Evolutionary conservation across 2,113 vertebrate species (phyloP), one percentile per base, ranked within the genome.

Genomic region (Nibea coibor): DNA sequence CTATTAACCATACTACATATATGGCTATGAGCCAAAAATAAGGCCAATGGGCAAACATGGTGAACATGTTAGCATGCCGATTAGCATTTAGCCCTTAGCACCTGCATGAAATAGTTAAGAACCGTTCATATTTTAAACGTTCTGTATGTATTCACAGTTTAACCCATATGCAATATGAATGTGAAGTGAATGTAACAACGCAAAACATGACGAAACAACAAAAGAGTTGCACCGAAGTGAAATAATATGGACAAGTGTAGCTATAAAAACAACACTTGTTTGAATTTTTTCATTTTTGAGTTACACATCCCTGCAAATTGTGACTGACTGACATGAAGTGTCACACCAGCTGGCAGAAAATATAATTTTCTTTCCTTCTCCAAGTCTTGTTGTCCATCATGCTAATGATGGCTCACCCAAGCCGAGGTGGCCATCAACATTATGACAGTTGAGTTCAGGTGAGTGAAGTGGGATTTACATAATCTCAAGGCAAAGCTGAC

Each of bases 401-500:
- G 79, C 20, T 50, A 66, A 61, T 20, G 35, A 22, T 24, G 5
- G 69, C 28, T 64, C 51, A 64, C 53, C 62, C 43, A 39, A 10
- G 50, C 58, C 22, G 69, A 3, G 63, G 51, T 15, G 20, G n/a
- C 22, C 24, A 31, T 71, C 56, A 72, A 51, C 20, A 48, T 47
- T 47, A 57, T 72, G 26, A 50, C 43, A 42, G 45, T 28, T 48
- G 17, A 47, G 50, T 64, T 64, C 42, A 74, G 63, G 16, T 39
- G 48, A 53, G 42, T 45, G 42, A 72, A 26, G 59, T 19, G 39
- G 16, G 65, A 72, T 68, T 76, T 48, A 53, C n/a, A 72, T 51
- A 67, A 31, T 61, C 12, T 74, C 43, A 47, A 65, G 26, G 24
- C 10, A 68, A 59, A 43, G 15, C 35, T 24, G 75, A 50, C 17